phyloP scores from a whole-genome alignment of 2,113 vertebrate species.

The Rhadina sibilatrix region DNA sequence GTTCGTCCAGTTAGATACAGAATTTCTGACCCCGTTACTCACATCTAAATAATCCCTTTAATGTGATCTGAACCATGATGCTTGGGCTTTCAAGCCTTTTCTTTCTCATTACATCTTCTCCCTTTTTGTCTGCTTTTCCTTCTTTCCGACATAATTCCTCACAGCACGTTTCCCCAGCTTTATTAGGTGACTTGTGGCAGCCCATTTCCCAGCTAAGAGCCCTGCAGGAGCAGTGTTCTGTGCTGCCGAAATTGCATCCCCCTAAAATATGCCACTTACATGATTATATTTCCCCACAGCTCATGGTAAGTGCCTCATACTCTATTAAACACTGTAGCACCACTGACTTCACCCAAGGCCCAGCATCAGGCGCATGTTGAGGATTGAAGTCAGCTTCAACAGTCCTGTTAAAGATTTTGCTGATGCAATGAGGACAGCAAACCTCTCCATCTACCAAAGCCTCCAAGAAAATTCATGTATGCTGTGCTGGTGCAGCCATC shows the following conservation, averaged over 20 bases:
- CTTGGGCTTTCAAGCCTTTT: neutral
- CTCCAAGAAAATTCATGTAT: neutral
- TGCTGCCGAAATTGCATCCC: neutral
- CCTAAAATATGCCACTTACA: neutral
- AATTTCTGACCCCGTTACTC: neutral
- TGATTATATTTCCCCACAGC: neutral
- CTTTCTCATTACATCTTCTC: neutral
- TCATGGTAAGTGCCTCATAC: neutral
- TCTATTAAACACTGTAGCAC: neutral
- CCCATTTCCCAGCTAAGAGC: neutral
- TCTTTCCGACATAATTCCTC: neutral
- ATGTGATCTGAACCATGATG: neutral
- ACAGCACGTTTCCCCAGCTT: fast-evolving
- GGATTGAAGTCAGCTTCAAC: neutral
- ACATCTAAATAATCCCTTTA: slow-evolving; percentile 6
- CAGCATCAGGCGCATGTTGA: fast-evolving
- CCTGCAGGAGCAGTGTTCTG: neutral
- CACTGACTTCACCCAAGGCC: neutral
- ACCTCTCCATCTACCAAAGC: neutral
- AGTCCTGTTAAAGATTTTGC: neutral
- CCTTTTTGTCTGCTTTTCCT: neutral
- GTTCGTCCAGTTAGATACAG: neutral
- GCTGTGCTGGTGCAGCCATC: neutral
- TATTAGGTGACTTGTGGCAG: slow-evolving; percentile 1
- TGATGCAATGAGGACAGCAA: neutral